Evolutionary conservation across 2,797 vertebrate species (phyloP).

Genomic region (Ctenopoma multispine): DNA sequence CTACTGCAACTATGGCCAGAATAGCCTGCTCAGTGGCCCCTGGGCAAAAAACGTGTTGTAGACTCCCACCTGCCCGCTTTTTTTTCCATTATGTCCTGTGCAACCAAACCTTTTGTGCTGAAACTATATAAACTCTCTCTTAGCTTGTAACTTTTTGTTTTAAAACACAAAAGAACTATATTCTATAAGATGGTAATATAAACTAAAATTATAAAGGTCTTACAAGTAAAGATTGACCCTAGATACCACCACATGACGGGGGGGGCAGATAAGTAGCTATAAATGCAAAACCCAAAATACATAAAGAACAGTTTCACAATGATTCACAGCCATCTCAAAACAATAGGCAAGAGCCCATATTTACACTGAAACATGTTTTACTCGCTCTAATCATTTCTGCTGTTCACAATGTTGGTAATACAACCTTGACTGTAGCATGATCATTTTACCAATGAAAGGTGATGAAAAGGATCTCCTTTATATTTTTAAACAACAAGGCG

Average conservation of each 20-base stretch:
- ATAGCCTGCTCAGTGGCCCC: no score
- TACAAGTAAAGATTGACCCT: background rate
- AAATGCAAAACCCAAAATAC: background rate
- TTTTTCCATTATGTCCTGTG: background rate
- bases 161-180: background rate
- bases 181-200: background rate
- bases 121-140: background rate
- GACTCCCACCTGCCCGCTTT: no score
- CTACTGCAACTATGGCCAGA: no score
- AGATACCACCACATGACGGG: background rate
- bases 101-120: background rate
- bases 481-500: background rate
- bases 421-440: background rate
- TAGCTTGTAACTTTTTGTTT: no score
- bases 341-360: background rate
- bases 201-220: background rate
- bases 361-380: background rate
- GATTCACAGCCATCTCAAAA: no score
- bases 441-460: constrained; percentile 21
- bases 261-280: background rate
- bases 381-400: background rate
- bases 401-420: background rate
- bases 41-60: no score
- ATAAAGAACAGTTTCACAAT: background rate
- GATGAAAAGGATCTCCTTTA: constrained; percentile 1